These are phyloP conservation scores for Nematolebias whitei DNA, from an alignment of 2,113 vertebrate species.

Conservation along the genomic window DNA sequence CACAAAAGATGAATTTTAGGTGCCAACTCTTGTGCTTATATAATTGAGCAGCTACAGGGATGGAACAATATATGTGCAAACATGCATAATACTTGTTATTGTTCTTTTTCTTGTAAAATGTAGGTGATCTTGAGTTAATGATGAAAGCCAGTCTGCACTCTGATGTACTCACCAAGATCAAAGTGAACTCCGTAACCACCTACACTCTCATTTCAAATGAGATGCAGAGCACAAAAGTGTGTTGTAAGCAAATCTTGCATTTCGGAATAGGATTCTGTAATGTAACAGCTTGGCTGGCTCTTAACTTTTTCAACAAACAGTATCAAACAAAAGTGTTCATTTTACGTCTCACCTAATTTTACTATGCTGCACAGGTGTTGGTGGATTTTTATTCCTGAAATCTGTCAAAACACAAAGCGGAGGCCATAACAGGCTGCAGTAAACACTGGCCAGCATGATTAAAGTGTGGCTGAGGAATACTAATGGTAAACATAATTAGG, in stretches of 20 bases:
- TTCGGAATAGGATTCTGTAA: not conserved
- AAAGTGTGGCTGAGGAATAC: conserved; percentile 25
- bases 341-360: not conserved
- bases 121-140: conserved; percentile 38
- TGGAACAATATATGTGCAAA: conserved; percentile 13
- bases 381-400: not conserved
- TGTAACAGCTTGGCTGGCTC: not conserved
- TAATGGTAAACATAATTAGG: conserved; percentile 48
- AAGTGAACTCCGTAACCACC: conserved; percentile 50
- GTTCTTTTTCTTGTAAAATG: conserved; percentile 16
- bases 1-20: not conserved
- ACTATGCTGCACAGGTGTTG: not conserved
- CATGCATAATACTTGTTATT: not conserved
- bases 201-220: conserved; percentile 31
- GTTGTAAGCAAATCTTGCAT: conserved; percentile 37
- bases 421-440: not conserved
- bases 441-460: conserved; percentile 6
- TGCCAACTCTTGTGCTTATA: not conserved
- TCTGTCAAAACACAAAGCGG: not conserved
- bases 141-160: conserved; percentile 47
- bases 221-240: conserved; percentile 20
- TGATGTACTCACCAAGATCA: conserved; percentile 44
- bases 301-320: conserved; percentile 1
- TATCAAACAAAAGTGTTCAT: not conserved
- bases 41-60: conserved; percentile 5